phyloP scores from a whole-genome alignment of 2,113 vertebrate species.

The Condylura cristata region DNA sequence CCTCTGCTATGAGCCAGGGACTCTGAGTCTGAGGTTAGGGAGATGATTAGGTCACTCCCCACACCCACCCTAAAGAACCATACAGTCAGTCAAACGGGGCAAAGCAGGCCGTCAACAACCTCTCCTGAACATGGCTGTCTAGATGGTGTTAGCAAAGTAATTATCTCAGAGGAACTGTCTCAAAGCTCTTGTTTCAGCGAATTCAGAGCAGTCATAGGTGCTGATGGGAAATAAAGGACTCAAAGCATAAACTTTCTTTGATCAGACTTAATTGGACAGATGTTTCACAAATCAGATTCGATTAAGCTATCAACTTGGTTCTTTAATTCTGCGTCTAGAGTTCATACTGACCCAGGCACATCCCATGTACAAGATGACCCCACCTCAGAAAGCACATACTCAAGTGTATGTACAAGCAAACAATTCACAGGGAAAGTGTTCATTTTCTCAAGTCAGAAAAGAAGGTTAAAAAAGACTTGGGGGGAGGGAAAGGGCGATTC shows the following conservation, averaged over 20 bases:
- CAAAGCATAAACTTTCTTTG: not conserved
- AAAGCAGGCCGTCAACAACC: not conserved
- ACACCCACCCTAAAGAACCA: not conserved
- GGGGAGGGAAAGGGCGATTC: too few relatives aligned
- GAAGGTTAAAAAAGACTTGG: not conserved
- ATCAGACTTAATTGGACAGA: conserved; percentile 4
- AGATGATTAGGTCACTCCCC: not conserved
- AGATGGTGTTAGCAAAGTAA: not conserved
- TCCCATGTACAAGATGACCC: not conserved
- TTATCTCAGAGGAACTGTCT: not conserved
- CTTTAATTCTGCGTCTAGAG: conserved; percentile 14
- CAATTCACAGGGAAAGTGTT: not conserved
- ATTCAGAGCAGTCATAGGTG: not conserved
- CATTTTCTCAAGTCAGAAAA: not conserved
- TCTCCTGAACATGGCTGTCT: not conserved
- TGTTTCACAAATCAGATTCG: not conserved
- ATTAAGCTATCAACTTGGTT: not conserved
- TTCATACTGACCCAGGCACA: not conserved
- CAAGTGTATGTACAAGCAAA: not conserved
- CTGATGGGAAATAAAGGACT: not conserved
- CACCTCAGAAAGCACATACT: not conserved
- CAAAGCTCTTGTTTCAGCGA: not conserved
- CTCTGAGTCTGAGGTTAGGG: not conserved
- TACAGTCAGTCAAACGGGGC: too few relatives aligned
- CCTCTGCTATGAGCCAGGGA: not conserved